Conservation (phyloP, 2,888 invertebrate species). For the Ellobium chinense region DNA sequence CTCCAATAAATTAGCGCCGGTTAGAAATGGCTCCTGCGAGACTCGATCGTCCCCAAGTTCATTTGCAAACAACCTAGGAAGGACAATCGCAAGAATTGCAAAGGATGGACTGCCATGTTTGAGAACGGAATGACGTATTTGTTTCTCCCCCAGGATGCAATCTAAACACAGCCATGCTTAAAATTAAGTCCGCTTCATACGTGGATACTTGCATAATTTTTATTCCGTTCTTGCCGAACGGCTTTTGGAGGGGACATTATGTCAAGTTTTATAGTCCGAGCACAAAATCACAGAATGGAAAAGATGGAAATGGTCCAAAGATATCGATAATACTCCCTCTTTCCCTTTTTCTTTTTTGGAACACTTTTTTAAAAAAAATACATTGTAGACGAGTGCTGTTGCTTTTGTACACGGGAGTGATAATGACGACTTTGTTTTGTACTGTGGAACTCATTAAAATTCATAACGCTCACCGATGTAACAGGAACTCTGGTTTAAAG, state of each 20-base stretch:
- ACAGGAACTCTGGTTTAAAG: no score
- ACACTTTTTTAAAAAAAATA: no score
- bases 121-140: not conserved
- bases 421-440: no score
- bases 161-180: constrained; percentile 12
- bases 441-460: no score
- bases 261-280: no score
- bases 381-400: no score
- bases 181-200: not conserved
- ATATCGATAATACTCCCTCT: no score
- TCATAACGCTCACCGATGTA: no score
- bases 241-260: not conserved
- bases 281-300: no score
- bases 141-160: not conserved
- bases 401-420: no score
- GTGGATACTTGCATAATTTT: not conserved
- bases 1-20: not conserved
- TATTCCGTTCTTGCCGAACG: not conserved
- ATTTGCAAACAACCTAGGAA: not conserved
- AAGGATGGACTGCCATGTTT: not conserved
- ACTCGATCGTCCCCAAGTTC: not conserved
- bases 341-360: no score
- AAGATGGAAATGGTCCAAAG: no score
- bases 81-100: not conserved
- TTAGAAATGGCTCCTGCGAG: not conserved